Conservation (phyloP, 2,888 invertebrate genomes). For the Drosophila recens region DNA sequence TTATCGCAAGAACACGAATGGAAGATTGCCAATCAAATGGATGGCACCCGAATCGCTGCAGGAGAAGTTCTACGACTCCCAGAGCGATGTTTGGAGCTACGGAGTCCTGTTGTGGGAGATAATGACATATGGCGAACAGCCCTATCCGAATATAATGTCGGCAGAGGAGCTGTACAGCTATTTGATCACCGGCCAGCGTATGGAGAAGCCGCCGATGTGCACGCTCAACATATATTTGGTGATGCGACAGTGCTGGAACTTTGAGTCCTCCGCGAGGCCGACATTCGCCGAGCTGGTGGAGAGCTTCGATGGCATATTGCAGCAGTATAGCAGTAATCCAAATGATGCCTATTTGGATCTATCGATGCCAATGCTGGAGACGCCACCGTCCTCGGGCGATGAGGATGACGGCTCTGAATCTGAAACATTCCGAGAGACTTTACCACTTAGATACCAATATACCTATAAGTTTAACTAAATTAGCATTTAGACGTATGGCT, state of each 20-base stretch:
- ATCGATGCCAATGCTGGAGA: conserved; percentile 93
- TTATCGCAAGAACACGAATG: conserved; percentile 98
- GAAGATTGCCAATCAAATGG: conserved; percentile 98
- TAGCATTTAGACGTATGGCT: conserved; percentile 40
- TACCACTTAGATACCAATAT: conserved; percentile 80
- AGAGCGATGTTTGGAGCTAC: conserved; percentile 98
- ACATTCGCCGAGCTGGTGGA: conserved; percentile 95
- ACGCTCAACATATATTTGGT: conserved; percentile 97
- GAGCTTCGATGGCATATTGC: conserved; percentile 92
- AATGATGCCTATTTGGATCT: conserved; percentile 97
- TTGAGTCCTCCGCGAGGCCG: conserved; percentile 94
- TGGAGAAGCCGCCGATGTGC: conserved; percentile 98
- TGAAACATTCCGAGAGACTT: conserved; percentile 78
- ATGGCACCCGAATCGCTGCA: conserved; percentile 99
- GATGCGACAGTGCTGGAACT: conserved; percentile 99
- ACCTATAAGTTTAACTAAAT: conserved; percentile 83
- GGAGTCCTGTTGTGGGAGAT: conserved; percentile 99
- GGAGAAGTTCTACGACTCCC: conserved; percentile 96
- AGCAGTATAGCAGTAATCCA: conserved; percentile 87
- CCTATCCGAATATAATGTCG: conserved; percentile 97
- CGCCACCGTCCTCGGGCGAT: conserved; percentile 94
- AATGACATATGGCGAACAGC: conserved; percentile 99
- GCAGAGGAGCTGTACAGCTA: conserved; percentile 97
- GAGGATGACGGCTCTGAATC: conserved; percentile 79
- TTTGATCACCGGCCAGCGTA: conserved; percentile 95